Evolutionary conservation across 2,888 invertebrate genomes (phyloP), one percentile per base, ranked within the genome.

Genomic region (Emmelina monodactyla): DNA sequence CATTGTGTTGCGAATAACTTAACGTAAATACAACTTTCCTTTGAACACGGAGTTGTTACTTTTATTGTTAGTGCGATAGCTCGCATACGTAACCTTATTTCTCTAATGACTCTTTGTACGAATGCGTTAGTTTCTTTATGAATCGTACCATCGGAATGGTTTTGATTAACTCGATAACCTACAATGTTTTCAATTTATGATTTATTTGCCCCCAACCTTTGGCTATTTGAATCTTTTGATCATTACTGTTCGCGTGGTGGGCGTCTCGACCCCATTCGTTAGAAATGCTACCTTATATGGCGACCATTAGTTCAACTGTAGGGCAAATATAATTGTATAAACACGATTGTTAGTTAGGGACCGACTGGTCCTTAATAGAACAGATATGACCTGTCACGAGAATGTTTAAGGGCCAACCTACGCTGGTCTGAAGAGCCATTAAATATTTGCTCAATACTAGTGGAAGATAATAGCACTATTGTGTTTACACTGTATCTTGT

Each of bases 221-320:
- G 36, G 45, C 45, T 39, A 55, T 57, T 56, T 46, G 45, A 50
- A 56, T 58, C 58, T 60, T 60, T 56, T 58, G 62, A 60, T 57
- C 52, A 46, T 61, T 62, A 61, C 61, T 56, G 57, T 55, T 62
- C 52, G 37, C 37, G 40, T 41, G 41, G 64, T 67, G 56, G 65
- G 67, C 59, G 62, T 50, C 46, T 62, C 9, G 58, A 54, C 66
- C 63, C 47, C 47, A 55, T 62, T 66, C 50, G 49, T 42, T 47
- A 53, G 50, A 49, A 50, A 51, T 50, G 51, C 48, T 46, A 51
- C 66, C 64, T 53, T 63, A 62, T 59, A 68, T 60, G 67, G 64
- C 57, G 54, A 45, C 58, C 55, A 66, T 65, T 67, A 66, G 52
- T 54, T 53, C 36, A 49, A 54, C 55, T 52, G 43, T 51, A 50